A percentile compares a stretch with the other conserved stretches of the same genome.
phyloP scores from a whole-genome alignment of 2,113 vertebrate genomes.

The Noturus placidus region DNA sequence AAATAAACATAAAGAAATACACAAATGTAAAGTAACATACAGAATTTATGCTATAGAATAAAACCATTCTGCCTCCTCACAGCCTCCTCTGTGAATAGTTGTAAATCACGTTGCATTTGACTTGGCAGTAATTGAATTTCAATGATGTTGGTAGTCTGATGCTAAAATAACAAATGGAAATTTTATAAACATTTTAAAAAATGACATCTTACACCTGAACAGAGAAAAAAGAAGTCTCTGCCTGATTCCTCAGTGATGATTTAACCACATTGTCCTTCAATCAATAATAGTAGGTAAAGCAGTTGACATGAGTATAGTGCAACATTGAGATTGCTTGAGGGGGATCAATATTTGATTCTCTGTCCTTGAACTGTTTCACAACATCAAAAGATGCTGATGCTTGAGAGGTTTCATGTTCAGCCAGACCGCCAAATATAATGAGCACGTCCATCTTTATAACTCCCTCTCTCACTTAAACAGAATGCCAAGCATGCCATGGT shows the following conservation, averaged over 20 bases:
- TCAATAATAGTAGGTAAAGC: slow-evolving; percentile 64
- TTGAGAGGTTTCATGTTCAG: slow-evolving; percentile 40
- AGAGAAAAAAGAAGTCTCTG: background rate
- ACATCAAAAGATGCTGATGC: slow-evolving; percentile 54
- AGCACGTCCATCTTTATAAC: background rate
- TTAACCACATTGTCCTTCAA: slow-evolving; percentile 57
- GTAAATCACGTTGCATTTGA: slow-evolving; percentile 30
- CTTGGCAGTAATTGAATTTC: slow-evolving; percentile 41
- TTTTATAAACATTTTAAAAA: slow-evolving; percentile 10
- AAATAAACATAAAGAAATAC: slow-evolving; percentile 9
- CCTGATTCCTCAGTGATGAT: slow-evolving; percentile 60
- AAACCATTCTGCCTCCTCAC: background rate
- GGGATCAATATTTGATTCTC: slow-evolving; percentile 68
- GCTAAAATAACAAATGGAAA: background rate
- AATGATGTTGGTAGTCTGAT: slow-evolving; percentile 8
- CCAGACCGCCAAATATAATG: slow-evolving; percentile 10
- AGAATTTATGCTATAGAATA: background rate
- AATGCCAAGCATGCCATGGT: background rate
- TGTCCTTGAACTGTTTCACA: slow-evolving; percentile 61
- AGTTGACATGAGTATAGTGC: slow-evolving; percentile 68
- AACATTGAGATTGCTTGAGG: slow-evolving; percentile 66
- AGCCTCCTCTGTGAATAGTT: slow-evolving; percentile 3
- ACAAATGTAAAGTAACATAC: slow-evolving; percentile 35
- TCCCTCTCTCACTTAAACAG: background rate
- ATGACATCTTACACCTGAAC: background rate